phyloP scores from a whole-genome alignment of 1,140 invertebrate species.

The Neuroterus valhalla region DNA sequence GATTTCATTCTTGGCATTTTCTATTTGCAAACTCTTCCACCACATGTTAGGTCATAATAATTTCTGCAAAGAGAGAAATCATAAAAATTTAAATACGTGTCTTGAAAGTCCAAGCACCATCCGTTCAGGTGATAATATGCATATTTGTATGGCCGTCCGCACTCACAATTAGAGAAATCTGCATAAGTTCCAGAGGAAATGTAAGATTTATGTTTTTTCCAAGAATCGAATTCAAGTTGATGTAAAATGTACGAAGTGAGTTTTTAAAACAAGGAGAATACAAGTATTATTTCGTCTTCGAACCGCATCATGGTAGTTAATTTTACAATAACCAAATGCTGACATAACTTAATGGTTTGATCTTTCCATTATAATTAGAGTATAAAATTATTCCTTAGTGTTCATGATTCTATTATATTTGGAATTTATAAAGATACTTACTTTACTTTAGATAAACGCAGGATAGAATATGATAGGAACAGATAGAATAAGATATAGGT shows the following conservation, averaged over 20 bases:
- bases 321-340: no score
- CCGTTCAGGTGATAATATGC: background rate
- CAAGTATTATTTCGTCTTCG: background rate
- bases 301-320: no score
- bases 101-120: background rate
- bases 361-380: no score
- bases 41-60: background rate
- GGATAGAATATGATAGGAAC: no score
- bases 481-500: no score
- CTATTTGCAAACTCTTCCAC: background rate
- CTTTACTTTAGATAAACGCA: no score
- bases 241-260: background rate
- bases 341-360: no score
- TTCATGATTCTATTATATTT: no score
- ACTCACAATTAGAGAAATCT: no score
- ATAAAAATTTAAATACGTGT: slow-evolving; percentile 23
- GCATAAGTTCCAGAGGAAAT: background rate
- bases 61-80: background rate
- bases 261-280: background rate
- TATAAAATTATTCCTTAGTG: no score
- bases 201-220: background rate
- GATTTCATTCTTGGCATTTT: background rate
- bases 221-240: background rate
- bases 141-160: background rate
- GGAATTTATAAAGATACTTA: no score